Conservation (phyloP, 2,888 invertebrate genomes). For the Spisula subtruncata region DNA sequence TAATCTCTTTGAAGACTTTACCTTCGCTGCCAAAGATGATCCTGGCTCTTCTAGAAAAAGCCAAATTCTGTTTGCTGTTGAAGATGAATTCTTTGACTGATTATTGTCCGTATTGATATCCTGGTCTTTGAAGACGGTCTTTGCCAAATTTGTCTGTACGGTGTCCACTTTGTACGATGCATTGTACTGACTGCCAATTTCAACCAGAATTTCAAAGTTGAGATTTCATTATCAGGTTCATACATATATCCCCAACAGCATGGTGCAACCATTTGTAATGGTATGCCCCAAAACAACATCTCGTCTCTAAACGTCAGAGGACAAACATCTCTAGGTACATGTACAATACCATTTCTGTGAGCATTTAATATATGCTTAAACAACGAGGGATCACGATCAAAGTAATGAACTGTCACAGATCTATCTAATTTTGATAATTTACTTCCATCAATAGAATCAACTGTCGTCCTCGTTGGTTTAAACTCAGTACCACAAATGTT, state of each 20-base stretch:
- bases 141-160: background rate
- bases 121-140: background rate
- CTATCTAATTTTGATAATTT: slow-evolving; percentile 47
- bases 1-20: too few relatives aligned
- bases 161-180: slow-evolving; percentile 6
- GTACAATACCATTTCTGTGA: slow-evolving; percentile 56
- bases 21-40: slow-evolving; percentile 44
- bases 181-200: slow-evolving; percentile 10
- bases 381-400: slow-evolving; percentile 65
- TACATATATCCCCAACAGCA: slow-evolving; percentile 68
- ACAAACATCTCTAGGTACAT: slow-evolving; percentile 64
- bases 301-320: slow-evolving; percentile 56
- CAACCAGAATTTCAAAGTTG: slow-evolving; percentile 35
- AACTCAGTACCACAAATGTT: slow-evolving; percentile 26
- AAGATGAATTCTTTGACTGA: background rate
- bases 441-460: slow-evolving; percentile 31
- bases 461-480: slow-evolving; percentile 15
- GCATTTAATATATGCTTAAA: slow-evolving; percentile 66
- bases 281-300: slow-evolving; percentile 62
- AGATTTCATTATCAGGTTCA: slow-evolving; percentile 47
- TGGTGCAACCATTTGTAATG: slow-evolving; percentile 52
- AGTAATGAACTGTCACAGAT: slow-evolving; percentile 48
- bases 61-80: slow-evolving; percentile 24
- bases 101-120: background rate
- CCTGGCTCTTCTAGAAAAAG: slow-evolving; percentile 41